These are phyloP conservation scores for Lasioglossum villosulum DNA, from an alignment of 2,888 invertebrate species.

Conservation along the genomic window DNA sequence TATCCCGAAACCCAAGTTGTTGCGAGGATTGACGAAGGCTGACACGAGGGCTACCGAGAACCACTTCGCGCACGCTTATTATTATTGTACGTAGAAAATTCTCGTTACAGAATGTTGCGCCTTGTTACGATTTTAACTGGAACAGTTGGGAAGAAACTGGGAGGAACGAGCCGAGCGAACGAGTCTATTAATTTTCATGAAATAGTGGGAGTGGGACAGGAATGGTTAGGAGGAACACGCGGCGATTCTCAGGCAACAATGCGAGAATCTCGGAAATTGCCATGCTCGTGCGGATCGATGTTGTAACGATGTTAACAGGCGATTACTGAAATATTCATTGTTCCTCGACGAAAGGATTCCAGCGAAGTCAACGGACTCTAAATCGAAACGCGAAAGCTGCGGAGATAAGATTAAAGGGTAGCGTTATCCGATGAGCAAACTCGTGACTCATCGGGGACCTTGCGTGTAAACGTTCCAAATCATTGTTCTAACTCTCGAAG, in stretches of 20 bases:
- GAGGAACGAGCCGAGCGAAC: not conserved
- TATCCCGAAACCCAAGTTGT: constrained; percentile 14
- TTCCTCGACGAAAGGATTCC: not conserved
- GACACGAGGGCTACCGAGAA: too few species aligned
- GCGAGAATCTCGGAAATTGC: constrained; percentile 3
- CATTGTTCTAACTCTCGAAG: not conserved
- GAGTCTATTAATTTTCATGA: not conserved
- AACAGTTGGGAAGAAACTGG: not conserved
- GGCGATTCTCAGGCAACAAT: constrained; percentile 16
- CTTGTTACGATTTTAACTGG: not conserved
- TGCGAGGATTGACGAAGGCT: not conserved
- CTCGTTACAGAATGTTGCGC: not conserved
- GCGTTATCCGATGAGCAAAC: not conserved
- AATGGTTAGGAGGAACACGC: not conserved
- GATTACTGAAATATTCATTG: constrained; percentile 7
- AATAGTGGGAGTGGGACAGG: not conserved
- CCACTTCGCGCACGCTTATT: not conserved
- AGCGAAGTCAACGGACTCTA: constrained; percentile 2
- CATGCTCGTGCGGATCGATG: not conserved
- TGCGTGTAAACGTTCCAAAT: not conserved
- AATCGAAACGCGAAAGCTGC: constrained; percentile 2
- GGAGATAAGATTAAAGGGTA: not conserved
- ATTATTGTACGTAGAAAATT: not conserved
- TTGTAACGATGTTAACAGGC: constrained; percentile 3
- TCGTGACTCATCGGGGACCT: not conserved